phyloP scores from a whole-genome alignment of 92 coral and sea anemone genomes.

The Epizoanthus rinbou region DNA sequence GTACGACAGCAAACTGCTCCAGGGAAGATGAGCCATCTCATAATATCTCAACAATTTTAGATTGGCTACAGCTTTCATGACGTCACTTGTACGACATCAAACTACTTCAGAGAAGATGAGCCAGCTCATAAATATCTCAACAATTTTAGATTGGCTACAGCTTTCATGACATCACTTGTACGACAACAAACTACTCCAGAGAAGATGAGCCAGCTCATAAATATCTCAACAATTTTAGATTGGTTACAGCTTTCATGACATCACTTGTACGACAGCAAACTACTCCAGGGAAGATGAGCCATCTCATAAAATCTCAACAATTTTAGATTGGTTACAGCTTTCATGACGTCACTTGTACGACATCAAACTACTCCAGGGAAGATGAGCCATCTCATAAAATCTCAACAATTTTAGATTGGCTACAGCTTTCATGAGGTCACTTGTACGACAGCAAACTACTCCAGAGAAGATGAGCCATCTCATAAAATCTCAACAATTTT shows the following conservation, averaged over 20 bases:
- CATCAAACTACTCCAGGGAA: too few species aligned
- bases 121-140: conserved; percentile 14
- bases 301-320: too few species aligned
- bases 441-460: neutral
- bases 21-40: neutral
- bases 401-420: conserved; percentile 22
- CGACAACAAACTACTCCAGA: neutral
- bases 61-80: too few species aligned
- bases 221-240: neutral
- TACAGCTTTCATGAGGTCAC: neutral
- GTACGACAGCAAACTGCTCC: too few species aligned
- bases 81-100: too few species aligned
- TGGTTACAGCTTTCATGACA: conserved; percentile 18
- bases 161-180: neutral
- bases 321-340: too few species aligned
- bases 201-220: conserved; percentile 45
- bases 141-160: conserved; percentile 26
- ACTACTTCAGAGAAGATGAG: conserved; percentile 39
- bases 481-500: neutral
- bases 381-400: conserved; percentile 35
- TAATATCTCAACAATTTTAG: neutral
- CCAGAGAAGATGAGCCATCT: neutral
- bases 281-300: too few species aligned
- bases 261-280: too few species aligned
- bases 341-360: too few species aligned